These are phyloP conservation scores for Montipora sp. DNA, from an alignment of 64 coral and sea anemone species.

Conservation along the genomic window DNA sequence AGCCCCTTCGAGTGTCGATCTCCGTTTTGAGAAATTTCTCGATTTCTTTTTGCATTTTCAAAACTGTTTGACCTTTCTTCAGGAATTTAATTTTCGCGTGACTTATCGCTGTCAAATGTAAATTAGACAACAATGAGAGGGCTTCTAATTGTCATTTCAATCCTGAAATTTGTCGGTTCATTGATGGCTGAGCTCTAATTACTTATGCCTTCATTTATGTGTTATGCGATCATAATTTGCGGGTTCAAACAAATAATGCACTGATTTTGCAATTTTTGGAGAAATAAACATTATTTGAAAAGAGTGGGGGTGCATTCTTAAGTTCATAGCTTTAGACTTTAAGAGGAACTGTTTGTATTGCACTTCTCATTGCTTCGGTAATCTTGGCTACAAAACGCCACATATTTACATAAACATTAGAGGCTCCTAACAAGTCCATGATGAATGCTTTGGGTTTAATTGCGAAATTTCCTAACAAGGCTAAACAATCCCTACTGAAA, in stretches of 20 bases:
- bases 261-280: not conserved
- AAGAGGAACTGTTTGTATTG: not conserved
- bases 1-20: too few relatives aligned
- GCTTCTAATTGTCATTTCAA: not conserved
- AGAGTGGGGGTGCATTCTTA: too few relatives aligned
- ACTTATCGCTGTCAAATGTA: not conserved
- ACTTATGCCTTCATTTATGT: not conserved
- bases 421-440: not conserved
- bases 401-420: conserved; percentile 38
- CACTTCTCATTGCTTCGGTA: not conserved
- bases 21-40: too few relatives aligned
- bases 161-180: not conserved
- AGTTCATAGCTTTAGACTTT: too few relatives aligned
- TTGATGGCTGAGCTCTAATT: not conserved
- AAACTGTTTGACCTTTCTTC: too few relatives aligned
- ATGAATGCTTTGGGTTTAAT: not conserved
- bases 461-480: not conserved
- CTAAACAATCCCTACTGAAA: too few relatives aligned
- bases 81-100: not conserved
- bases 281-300: not conserved
- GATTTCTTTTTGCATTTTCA: too few relatives aligned
- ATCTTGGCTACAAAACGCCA: not conserved
- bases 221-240: not conserved
- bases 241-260: too few relatives aligned
- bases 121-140: not conserved